These are phyloP conservation scores for Sarcophaga rosellei DNA, from an alignment of 2,888 invertebrate species.

Conservation along the genomic window DNA sequence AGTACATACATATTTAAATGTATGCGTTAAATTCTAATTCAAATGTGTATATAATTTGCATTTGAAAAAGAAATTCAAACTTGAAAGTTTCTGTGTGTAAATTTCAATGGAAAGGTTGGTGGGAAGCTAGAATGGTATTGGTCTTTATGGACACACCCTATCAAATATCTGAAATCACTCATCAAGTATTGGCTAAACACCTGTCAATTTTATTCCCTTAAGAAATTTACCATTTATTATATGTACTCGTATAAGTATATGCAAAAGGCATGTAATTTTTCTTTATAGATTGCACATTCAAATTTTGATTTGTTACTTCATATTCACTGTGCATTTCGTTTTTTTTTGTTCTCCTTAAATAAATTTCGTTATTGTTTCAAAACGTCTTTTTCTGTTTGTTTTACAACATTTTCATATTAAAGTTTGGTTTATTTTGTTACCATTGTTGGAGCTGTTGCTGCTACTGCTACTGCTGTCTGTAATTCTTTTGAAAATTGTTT, in stretches of 20 bases:
- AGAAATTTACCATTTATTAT: background rate
- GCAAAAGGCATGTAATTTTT: background rate
- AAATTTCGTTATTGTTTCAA: background rate
- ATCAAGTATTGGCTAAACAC: too few relatives aligned
- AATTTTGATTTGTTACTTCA: background rate
- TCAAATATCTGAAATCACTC: too few relatives aligned
- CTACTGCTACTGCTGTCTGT: slow-evolving; percentile 41
- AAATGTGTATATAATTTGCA: too few relatives aligned
- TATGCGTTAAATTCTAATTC: too few relatives aligned
- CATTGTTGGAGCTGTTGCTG: slow-evolving; percentile 63
- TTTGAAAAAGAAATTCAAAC: too few relatives aligned
- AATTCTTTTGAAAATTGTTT: slow-evolving; percentile 77
- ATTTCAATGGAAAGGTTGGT: too few relatives aligned
- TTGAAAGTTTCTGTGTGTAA: too few relatives aligned
- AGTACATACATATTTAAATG: too few relatives aligned
- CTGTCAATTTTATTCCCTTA: too few relatives aligned
- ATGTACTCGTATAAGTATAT: background rate
- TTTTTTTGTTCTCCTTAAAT: background rate
- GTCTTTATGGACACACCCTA: too few relatives aligned
- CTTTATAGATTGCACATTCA: background rate
- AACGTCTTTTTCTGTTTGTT: background rate
- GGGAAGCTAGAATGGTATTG: too few relatives aligned
- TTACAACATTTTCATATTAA: slow-evolving; percentile 49
- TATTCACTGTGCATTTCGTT: background rate
- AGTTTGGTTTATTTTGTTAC: slow-evolving; percentile 42